Percentiles rank a stretch among this genome's conserved stretches.
Evolutionary conservation across 2,113 vertebrate genomes (phyloP).

Genomic region (Bubo bubo): DNA sequence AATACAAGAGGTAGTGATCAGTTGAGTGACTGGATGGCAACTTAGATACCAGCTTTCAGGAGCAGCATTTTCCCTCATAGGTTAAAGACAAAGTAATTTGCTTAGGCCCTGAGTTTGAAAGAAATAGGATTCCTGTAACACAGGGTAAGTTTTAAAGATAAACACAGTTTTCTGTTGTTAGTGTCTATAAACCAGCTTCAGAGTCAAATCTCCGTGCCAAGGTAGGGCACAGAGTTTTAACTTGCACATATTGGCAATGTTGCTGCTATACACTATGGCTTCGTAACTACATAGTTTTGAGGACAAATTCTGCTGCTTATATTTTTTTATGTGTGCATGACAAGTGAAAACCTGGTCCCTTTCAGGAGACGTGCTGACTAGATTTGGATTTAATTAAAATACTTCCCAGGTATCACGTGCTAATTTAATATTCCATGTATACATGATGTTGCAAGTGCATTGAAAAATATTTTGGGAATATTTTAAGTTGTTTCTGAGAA

Average conservation of each 20-base stretch:
- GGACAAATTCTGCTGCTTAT: background rate
- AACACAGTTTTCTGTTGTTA: background rate
- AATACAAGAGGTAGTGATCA: background rate
- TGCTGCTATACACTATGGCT: background rate
- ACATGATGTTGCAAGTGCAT: background rate
- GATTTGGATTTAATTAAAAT: background rate
- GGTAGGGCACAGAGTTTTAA: background rate
- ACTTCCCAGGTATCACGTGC: background rate
- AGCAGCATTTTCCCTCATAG: background rate
- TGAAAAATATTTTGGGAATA: background rate
- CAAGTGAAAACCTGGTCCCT: background rate
- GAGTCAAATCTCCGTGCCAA: background rate
- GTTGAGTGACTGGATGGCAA: background rate
- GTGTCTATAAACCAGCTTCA: background rate
- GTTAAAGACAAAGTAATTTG: background rate
- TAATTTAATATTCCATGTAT: background rate
- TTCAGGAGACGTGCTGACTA: background rate
- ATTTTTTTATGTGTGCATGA: background rate
- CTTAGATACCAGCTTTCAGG: background rate
- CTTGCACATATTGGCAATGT: background rate
- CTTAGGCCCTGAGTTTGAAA: background rate
- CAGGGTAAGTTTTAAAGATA: background rate
- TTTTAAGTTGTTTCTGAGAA: background rate
- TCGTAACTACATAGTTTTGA: background rate
- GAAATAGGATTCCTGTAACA: background rate